Percentiles rank a stretch among this genome's conserved stretches.
Evolutionary conservation across 2,888 invertebrate species (phyloP).

Genomic region (Drosophila neonasuta): DNA sequence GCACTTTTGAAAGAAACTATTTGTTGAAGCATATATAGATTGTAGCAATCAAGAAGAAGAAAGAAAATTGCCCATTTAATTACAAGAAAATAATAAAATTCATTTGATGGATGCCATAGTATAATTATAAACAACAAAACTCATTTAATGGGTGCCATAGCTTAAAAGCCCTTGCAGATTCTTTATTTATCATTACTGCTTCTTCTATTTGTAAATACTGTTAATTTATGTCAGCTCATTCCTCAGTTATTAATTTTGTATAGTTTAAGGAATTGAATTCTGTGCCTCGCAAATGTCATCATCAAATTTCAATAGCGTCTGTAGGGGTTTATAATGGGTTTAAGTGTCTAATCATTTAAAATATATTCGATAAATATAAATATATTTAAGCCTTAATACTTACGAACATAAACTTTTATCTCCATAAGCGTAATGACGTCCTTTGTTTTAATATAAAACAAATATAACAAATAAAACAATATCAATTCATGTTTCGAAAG

Average conservation of each 20-base stretch:
- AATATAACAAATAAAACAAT: background rate
- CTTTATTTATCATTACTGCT: background rate
- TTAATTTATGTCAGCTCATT: conserved; percentile 6
- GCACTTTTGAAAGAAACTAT: conserved; percentile 4
- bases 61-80: background rate
- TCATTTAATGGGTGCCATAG: background rate
- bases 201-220: background rate
- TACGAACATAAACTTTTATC: background rate
- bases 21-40: conserved; percentile 1
- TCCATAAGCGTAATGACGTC: conserved; percentile 1
- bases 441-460: conserved; percentile 1
- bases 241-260: conserved; percentile 4
- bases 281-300: background rate
- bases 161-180: background rate
- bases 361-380: background rate
- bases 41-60: background rate
- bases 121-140: background rate
- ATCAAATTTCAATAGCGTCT: conserved; percentile 5
- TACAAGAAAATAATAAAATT: background rate
- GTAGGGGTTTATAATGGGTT: conserved; percentile 6
- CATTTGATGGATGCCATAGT: conserved; percentile 4
- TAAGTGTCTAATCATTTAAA: background rate
- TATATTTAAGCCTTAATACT: conserved; percentile 3
- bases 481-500: conserved; percentile 4
- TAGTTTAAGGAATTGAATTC: conserved; percentile 2